A percentile compares a stretch with the other conserved stretches of the same genome.
Conservation (phyloP, 2,113 vertebrate genomes). For the Paedocypris sp. region DNA sequence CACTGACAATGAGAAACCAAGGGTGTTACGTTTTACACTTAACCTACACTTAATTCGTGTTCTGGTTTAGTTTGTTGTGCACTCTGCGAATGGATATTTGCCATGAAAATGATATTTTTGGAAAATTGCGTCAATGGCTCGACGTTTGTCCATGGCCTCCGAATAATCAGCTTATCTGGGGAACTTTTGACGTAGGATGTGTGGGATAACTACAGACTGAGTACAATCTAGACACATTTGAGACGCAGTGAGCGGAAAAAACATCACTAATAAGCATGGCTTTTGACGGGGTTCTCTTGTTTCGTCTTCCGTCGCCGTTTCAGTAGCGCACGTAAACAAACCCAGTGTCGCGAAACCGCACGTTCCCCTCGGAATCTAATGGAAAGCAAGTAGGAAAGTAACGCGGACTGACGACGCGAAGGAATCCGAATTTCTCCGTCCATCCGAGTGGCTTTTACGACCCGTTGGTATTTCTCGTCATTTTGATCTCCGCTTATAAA, state of each 20-base stretch:
- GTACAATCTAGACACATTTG: not conserved
- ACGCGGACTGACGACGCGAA: not conserved
- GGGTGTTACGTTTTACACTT: no score
- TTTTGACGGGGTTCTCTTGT: constrained; percentile 41
- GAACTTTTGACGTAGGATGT: constrained; percentile 10
- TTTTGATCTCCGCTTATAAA: not conserved
- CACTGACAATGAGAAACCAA: no score
- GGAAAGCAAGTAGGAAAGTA: not conserved
- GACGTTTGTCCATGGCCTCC: constrained; percentile 7
- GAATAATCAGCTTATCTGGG: constrained; percentile 10
- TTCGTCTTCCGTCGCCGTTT: constrained; percentile 56
- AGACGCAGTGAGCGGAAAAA: no score
- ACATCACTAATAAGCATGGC: not conserved
- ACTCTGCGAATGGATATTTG: no score
- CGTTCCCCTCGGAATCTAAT: not conserved
- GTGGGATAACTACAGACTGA: not conserved
- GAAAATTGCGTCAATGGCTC: not conserved
- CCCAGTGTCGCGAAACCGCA: constrained; percentile 34
- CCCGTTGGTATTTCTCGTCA: not conserved
- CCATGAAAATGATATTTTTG: not conserved
- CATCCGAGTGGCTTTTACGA: constrained; percentile 34
- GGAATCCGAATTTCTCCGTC: constrained; percentile 45
- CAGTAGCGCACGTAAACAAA: constrained; percentile 55
- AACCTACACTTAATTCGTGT: no score
- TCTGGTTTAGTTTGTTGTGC: no score